phyloP scores from a whole-genome alignment of 2,888 invertebrate species.

The Eupithecia dodoneata region DNA sequence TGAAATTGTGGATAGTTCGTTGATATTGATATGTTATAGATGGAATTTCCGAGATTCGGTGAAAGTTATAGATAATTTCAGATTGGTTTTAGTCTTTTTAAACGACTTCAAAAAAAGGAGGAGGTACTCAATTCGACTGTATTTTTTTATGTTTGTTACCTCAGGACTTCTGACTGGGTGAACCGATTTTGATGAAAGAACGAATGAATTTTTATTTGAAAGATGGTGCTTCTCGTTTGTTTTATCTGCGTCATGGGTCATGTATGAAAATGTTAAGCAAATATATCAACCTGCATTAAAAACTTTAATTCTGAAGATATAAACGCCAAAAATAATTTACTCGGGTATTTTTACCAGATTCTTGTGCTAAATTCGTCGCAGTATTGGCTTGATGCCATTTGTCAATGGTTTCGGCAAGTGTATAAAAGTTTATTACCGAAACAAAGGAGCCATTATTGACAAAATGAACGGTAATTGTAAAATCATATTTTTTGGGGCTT shows the following conservation, averaged over 20 bases:
- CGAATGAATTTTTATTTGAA: too few species aligned
- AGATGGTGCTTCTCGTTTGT: too few species aligned
- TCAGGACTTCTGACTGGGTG: too few species aligned
- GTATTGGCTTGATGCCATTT: constrained; percentile 17
- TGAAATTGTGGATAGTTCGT: too few species aligned
- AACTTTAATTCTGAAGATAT: not conserved
- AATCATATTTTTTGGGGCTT: not conserved
- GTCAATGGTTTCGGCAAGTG: not conserved
- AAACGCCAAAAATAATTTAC: not conserved
- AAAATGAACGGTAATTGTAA: not conserved
- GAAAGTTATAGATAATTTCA: constrained; percentile 1
- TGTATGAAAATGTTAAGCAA: too few species aligned
- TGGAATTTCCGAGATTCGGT: constrained; percentile 10
- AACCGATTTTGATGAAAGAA: too few species aligned
- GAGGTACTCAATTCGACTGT: too few species aligned
- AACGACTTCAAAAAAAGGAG: too few species aligned
- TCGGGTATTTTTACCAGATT: constrained; percentile 8
- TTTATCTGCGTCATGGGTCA: too few species aligned
- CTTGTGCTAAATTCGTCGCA: constrained; percentile 7
- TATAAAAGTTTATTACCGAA: not conserved
- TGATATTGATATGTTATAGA: too few species aligned
- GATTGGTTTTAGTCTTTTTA: too few species aligned
- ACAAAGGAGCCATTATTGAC: not conserved
- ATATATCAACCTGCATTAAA: not conserved
- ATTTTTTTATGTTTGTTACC: too few species aligned